phyloP scores from a whole-genome alignment of 2,888 invertebrate genomes.

The Anoncus sp. region DNA sequence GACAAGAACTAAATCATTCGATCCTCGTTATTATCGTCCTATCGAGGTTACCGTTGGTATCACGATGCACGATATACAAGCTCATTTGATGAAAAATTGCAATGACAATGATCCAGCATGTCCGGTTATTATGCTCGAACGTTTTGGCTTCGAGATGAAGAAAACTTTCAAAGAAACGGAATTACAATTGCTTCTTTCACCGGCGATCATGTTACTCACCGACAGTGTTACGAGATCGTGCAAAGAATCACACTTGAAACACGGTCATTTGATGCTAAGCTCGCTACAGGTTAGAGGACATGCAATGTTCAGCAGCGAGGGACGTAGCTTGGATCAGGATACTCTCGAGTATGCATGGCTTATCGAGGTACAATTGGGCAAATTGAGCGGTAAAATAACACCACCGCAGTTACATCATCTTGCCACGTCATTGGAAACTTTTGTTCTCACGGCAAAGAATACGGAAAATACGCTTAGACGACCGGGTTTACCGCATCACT shows the following conservation, averaged over 20 bases:
- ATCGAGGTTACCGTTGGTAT: slow-evolving; percentile 96
- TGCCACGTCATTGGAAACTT: slow-evolving; percentile 94
- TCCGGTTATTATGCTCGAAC: slow-evolving; percentile 94
- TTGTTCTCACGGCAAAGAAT: slow-evolving; percentile 93
- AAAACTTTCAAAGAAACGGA: slow-evolving; percentile 96
- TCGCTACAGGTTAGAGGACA: slow-evolving; percentile 96
- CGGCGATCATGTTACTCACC: slow-evolving; percentile 92
- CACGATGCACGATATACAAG: slow-evolving; percentile 97
- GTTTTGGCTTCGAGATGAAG: slow-evolving; percentile 98
- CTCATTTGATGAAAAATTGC: slow-evolving; percentile 96
- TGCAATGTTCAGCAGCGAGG: slow-evolving; percentile 98
- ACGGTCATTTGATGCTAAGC: slow-evolving; percentile 94
- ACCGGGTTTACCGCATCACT: slow-evolving; percentile 91
- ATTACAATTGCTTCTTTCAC: slow-evolving; percentile 95
- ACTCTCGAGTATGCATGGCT: slow-evolving; percentile 99
- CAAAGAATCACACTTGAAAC: slow-evolving; percentile 89
- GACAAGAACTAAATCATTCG: slow-evolving; percentile 87
- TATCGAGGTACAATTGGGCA: slow-evolving; percentile 97
- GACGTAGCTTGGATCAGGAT: slow-evolving; percentile 95
- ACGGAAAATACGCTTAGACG: slow-evolving; percentile 95
- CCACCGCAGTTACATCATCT: slow-evolving; percentile 95
- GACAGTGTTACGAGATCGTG: slow-evolving; percentile 89
- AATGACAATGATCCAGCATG: slow-evolving; percentile 96
- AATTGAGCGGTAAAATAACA: slow-evolving; percentile 95
- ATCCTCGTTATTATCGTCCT: slow-evolving; percentile 94